A percentile compares a stretch with the other conserved stretches of the same genome.
Conservation (phyloP, 2,888 invertebrate species). For the Euphydryas editha region DNA sequence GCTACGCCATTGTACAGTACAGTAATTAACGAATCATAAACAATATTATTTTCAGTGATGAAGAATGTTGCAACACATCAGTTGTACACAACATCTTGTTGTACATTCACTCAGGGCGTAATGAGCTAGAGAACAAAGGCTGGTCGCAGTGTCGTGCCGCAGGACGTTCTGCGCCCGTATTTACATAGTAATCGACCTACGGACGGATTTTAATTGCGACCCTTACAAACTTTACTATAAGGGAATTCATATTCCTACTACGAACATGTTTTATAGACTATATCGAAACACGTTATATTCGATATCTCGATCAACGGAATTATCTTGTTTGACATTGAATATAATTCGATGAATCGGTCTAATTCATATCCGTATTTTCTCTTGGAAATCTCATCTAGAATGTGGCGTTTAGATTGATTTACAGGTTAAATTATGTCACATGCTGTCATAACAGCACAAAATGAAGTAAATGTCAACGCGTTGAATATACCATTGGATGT, state of each 20-base stretch:
- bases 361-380: too few species aligned
- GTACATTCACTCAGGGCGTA: background rate
- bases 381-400: too few species aligned
- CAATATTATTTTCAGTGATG: background rate
- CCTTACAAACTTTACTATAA: slow-evolving; percentile 45
- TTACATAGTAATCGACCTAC: slow-evolving; percentile 72
- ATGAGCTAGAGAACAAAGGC: slow-evolving; percentile 2
- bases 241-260: slow-evolving; percentile 35
- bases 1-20: too few species aligned
- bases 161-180: slow-evolving; percentile 62
- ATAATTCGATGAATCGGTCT: background rate
- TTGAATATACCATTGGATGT: too few species aligned
- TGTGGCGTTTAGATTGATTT: too few species aligned
- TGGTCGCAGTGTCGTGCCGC: slow-evolving; percentile 51
- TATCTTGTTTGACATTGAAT: slow-evolving; percentile 17
- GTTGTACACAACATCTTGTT: background rate
- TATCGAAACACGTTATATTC: slow-evolving; percentile 18
- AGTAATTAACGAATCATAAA: background rate
- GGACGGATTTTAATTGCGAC: slow-evolving; percentile 68
- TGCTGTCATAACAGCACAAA: too few species aligned
- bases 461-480: too few species aligned
- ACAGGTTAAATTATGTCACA: too few species aligned
- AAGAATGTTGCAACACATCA: background rate
- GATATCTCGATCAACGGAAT: slow-evolving; percentile 21
- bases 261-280: slow-evolving; percentile 26